phyloP scores from a whole-genome alignment of 2,113 vertebrate species.

The Cisticola juncidis region DNA sequence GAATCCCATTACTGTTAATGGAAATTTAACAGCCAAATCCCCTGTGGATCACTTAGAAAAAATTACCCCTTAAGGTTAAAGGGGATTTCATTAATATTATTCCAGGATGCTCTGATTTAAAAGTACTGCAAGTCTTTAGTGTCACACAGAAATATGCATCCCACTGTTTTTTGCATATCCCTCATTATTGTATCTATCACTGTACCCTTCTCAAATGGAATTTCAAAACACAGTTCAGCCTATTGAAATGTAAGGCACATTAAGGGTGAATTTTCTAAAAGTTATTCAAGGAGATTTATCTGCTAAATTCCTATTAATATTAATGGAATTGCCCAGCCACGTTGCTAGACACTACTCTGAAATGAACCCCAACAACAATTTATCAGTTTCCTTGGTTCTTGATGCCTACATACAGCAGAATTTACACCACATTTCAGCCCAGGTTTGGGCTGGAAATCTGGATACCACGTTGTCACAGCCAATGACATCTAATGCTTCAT shows the following conservation, averaged over 20 bases:
- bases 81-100: conserved; percentile 49
- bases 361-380: background rate
- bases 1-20: conserved; percentile 58
- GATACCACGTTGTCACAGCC: background rate
- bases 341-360: background rate
- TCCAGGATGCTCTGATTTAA: conserved; percentile 21
- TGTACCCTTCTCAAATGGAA: conserved; percentile 36
- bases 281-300: conserved; percentile 51
- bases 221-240: conserved; percentile 37
- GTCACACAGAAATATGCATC: conserved; percentile 24
- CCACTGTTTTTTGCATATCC: conserved; percentile 11
- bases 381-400: background rate
- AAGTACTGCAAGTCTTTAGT: conserved; percentile 5
- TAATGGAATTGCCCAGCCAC: background rate
- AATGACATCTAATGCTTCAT: background rate
- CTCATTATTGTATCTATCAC: background rate
- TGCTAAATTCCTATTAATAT: conserved; percentile 45
- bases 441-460: background rate
- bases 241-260: conserved; percentile 45
- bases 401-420: background rate
- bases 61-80: conserved; percentile 59
- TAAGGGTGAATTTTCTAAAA: conserved; percentile 40
- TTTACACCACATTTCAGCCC: background rate
- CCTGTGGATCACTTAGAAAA: conserved; percentile 51
- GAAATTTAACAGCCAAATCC: conserved; percentile 62